Base-by-base conservation (phyloP, 2,888 invertebrate species). In the Trachelus iudaicus region DNA sequence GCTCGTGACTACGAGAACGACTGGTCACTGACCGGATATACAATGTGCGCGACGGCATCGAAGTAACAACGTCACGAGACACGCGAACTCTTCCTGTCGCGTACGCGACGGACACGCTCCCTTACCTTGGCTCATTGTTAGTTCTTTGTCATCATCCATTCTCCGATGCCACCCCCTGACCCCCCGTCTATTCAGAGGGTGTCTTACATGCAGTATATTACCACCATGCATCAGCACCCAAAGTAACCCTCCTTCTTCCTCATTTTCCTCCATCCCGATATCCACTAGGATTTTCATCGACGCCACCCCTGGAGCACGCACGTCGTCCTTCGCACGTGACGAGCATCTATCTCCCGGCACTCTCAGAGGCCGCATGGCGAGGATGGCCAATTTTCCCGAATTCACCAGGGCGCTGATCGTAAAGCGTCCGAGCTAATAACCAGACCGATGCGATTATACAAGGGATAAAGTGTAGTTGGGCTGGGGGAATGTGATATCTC, bases 281-380 rank as follows among this genome's bases (percentile, higher is more conserved):
- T 35, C 75, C 37, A 34, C 81, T 81, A 81, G 85, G 84, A 85
- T 82, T 88, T 88, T 88, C 88, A 89, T 89, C 89, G 88, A 86
- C 85, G 84, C 83, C 83, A 85, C 56, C 56, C 23, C 56, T 4
- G 23, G 40, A 56, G 84, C 81, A 85, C 86, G 86, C 89, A 88
- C 89, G 89, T 89, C 85, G 79, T 76, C 75, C 77, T 77, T 78
- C 76, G 89, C 88, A 90, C 91, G 91, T 91, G 91, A 91, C 89
- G 85, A 80, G 91, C 91, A 91, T 91, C 90, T 87, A 89, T 89
- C 89, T 86, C 84, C 77, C 79, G 79, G 78, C 77, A 77, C 77
- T 82, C 79, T 73, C 78, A 80, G 77, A 76, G 79, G 77, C 13
- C 34, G 75, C 83, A 56, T 23, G 56, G 56, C 56, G 23, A 9